phyloP scores from a whole-genome alignment of 2,113 vertebrate species.

The Ochotona curzoniae region DNA sequence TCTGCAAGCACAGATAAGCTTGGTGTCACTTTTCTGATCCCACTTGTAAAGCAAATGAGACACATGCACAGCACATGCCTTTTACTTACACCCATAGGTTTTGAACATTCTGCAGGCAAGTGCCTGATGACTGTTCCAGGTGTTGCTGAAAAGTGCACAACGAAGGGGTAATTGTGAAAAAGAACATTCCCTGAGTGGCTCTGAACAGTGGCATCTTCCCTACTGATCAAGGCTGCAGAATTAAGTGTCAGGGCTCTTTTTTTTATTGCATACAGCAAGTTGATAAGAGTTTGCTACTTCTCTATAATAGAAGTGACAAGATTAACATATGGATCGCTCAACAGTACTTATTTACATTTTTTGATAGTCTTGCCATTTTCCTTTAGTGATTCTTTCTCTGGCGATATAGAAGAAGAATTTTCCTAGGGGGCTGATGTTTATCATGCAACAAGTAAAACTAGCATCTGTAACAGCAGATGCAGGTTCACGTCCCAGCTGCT shows the following conservation, averaged over 20 bases:
- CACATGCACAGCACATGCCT: neutral
- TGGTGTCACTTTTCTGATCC: neutral
- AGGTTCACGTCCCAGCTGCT: too few species aligned
- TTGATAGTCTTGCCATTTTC: neutral
- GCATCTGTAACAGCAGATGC: too few species aligned
- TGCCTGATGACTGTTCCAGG: neutral
- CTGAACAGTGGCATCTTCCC: neutral
- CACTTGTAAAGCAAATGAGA: neutral
- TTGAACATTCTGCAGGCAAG: neutral
- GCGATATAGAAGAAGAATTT: neutral
- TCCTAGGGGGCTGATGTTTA: neutral
- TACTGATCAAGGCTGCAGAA: neutral
- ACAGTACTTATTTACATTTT: neutral
- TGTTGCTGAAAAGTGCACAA: rapidly evolving
- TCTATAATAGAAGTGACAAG: neutral
- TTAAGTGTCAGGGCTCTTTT: neutral
- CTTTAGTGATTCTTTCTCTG: neutral
- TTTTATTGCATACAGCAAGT: neutral
- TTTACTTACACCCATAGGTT: neutral
- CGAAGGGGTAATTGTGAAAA: too few species aligned
- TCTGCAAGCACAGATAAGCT: neutral
- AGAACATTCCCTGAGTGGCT: rapidly evolving
- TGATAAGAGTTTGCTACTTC: neutral
- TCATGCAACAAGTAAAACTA: too few species aligned
- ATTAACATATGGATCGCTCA: neutral